Percentiles rank a stretch among this genome's conserved stretches.
Conservation (phyloP, 2,888 invertebrate species). For the Thera britannica region DNA sequence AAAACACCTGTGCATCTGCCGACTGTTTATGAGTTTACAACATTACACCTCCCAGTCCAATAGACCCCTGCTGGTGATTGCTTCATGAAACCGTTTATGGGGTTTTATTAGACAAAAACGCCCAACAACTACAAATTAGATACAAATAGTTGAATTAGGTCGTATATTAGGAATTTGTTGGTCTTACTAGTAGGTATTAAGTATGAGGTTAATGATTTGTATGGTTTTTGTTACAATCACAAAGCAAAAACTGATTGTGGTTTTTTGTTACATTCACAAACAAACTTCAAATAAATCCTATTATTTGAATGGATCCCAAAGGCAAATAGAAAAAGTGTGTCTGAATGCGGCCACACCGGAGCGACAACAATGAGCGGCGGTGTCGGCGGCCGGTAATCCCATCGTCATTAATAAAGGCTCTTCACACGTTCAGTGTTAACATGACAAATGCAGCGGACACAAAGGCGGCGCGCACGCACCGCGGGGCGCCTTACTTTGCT, state of each 20-base stretch:
- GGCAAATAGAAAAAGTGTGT: constrained; percentile 61
- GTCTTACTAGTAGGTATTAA: constrained; percentile 17
- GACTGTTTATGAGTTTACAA: constrained; percentile 78
- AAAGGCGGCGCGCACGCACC: constrained; percentile 57
- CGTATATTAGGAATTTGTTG: constrained; percentile 31
- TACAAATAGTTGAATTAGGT: constrained; percentile 54
- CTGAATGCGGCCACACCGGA: constrained; percentile 60
- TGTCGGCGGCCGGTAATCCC: constrained; percentile 70
- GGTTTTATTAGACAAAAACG: constrained; percentile 64
- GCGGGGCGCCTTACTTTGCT: constrained; percentile 64
- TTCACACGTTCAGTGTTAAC: constrained; percentile 82
- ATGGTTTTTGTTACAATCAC: constrained; percentile 21
- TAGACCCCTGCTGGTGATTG: constrained; percentile 76
- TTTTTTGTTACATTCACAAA: constrained; percentile 48
- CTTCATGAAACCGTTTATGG: constrained; percentile 72
- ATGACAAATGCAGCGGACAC: constrained; percentile 77
- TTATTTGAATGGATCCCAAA: constrained; percentile 62
- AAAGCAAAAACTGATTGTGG: constrained; percentile 15
- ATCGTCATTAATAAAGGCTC: constrained; percentile 79
- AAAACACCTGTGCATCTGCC: constrained; percentile 70
- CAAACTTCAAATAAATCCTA: constrained; percentile 54
- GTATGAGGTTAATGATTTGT: constrained; percentile 25
- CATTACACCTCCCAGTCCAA: constrained; percentile 75
- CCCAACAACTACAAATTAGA: constrained; percentile 57
- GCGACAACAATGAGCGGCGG: constrained; percentile 60